phyloP scores from a whole-genome alignment of 2,113 vertebrate species.

The Syrmaticus mikado region DNA sequence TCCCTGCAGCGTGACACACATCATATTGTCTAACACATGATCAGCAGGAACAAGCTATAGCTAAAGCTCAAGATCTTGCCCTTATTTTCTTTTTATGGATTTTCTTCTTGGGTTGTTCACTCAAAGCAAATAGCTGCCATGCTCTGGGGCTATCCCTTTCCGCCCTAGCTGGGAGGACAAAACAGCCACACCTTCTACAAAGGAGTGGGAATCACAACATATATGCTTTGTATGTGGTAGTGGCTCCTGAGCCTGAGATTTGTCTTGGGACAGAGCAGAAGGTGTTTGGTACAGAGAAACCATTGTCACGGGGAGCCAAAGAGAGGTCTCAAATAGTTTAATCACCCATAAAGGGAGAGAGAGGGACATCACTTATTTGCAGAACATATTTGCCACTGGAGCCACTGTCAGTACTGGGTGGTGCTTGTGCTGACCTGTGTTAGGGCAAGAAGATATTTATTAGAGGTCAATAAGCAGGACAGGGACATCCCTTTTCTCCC shows the following conservation, averaged over 20 bases:
- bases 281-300: background rate
- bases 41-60: background rate
- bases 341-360: background rate
- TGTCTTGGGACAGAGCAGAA: background rate
- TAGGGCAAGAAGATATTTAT: background rate
- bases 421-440: background rate
- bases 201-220: background rate
- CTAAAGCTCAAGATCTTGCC: background rate
- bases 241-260: background rate
- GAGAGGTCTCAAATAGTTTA: background rate
- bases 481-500: background rate
- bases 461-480: background rate
- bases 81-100: background rate
- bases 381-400: background rate
- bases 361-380: background rate
- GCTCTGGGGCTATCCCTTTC: background rate
- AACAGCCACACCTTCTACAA: background rate
- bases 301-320: background rate
- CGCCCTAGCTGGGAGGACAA: background rate
- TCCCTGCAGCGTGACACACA: background rate
- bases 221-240: background rate
- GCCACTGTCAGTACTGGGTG: rapidly evolving
- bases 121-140: background rate
- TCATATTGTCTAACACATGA: background rate
- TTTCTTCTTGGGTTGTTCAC: background rate